Percentiles rank a stretch among this genome's conserved stretches.
Conservation (phyloP, 2,797 vertebrate species). For the Philypnodon macrostomus region DNA sequence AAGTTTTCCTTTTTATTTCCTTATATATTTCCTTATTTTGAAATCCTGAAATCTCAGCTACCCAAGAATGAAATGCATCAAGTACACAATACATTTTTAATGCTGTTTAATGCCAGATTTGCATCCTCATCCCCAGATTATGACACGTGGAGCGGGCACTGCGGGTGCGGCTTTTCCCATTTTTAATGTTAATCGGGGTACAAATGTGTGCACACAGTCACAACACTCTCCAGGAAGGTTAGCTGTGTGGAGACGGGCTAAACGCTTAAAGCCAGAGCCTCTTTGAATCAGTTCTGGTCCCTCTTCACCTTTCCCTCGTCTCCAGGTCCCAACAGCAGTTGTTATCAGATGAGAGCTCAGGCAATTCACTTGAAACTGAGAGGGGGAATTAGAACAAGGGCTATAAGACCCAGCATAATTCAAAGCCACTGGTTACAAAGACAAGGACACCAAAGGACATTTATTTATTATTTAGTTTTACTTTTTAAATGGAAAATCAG, state of each 20-base stretch:
- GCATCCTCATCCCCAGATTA: constrained; percentile 62
- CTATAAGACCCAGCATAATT: neutral
- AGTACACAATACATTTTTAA: constrained; percentile 64
- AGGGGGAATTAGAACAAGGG: constrained; percentile 3
- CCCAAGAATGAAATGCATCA: constrained; percentile 55
- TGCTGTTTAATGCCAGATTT: constrained; percentile 60
- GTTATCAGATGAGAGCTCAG: constrained; percentile 38
- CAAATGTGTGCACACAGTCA: constrained; percentile 3
- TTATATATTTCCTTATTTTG: no score
- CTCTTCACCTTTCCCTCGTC: constrained; percentile 30
- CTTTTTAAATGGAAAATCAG: no score
- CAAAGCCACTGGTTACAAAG: constrained; percentile 16
- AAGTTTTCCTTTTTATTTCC: no score
- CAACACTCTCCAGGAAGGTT: constrained; percentile 17
- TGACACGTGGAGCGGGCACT: constrained; percentile 56
- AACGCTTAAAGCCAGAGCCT: no score
- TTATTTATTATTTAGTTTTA: no score
- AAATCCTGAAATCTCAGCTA: constrained; percentile 30
- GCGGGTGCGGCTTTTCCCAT: constrained; percentile 45
- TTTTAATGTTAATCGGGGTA: constrained; percentile 53
- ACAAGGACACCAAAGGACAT: neutral
- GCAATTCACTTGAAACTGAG: constrained; percentile 32
- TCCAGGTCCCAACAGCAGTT: constrained; percentile 24
- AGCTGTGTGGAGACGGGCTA: constrained; percentile 37
- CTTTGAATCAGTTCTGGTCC: constrained; percentile 30